phyloP scores from a whole-genome alignment of 2,113 vertebrate species.

The Merops nubicus region DNA sequence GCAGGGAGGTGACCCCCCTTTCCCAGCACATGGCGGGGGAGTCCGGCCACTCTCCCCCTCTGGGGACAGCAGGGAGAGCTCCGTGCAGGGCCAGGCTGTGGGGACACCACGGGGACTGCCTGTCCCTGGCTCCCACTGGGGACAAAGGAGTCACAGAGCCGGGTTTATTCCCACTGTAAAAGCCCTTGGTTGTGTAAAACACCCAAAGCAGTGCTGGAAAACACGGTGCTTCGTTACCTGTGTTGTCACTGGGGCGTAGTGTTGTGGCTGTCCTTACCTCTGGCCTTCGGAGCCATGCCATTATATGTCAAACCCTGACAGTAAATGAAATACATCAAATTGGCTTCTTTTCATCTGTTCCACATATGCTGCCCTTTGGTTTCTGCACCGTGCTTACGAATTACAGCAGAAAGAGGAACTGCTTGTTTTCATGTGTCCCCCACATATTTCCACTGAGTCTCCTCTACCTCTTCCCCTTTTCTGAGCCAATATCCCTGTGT shows the following conservation, averaged over 20 bases:
- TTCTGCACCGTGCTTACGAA: neutral
- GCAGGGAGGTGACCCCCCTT: neutral
- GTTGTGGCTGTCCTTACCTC: neutral
- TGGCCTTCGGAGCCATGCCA: neutral
- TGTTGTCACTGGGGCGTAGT: rapidly evolving
- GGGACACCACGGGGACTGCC: rapidly evolving
- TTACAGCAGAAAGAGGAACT: neutral
- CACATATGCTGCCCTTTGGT: neutral
- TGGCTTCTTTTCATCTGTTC: neutral
- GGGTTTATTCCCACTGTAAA: neutral
- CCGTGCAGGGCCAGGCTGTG: neutral
- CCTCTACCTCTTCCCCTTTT: conserved; percentile 23
- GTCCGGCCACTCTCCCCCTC: rapidly evolving
- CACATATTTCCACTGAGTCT: conserved; percentile 33
- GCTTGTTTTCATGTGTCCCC: neutral
- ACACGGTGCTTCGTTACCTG: rapidly evolving
- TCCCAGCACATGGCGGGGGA: rapidly evolving
- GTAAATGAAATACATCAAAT: neutral
- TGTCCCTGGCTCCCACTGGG: neutral
- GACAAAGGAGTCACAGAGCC: neutral
- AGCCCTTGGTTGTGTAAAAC: neutral
- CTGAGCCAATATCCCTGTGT: neutral
- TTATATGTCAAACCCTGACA: neutral
- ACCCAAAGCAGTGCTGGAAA: neutral
- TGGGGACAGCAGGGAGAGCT: rapidly evolving